These are phyloP conservation scores for Lichenostomus cassidix DNA, from an alignment of 2,113 vertebrate genomes.

Conservation along the genomic window DNA sequence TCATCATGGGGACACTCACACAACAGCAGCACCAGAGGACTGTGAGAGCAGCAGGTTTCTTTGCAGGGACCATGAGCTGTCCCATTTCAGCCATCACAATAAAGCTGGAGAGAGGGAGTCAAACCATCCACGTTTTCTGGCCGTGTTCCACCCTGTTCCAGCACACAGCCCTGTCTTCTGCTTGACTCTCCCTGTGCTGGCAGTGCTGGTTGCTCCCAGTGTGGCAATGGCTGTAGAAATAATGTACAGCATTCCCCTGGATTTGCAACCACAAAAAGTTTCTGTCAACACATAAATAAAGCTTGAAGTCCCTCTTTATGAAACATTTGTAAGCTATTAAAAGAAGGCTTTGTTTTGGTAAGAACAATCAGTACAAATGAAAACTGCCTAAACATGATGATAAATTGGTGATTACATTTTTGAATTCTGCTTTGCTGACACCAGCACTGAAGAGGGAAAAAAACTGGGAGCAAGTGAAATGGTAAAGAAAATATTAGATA, in stretches of 20 bases:
- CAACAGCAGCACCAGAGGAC: background rate
- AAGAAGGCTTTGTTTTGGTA: background rate
- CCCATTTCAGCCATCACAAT: background rate
- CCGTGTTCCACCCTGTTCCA: background rate
- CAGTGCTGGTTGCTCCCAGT: background rate
- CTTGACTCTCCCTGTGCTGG: background rate
- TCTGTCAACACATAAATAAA: background rate
- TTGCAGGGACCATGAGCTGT: rapidly evolving
- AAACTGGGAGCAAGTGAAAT: background rate
- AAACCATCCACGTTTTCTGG: rapidly evolving
- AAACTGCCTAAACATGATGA: background rate
- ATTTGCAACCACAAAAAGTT: background rate
- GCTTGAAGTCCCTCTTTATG: background rate
- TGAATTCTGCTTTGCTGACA: background rate
- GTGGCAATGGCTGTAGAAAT: background rate
- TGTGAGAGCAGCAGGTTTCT: background rate
- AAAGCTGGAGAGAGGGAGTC: background rate
- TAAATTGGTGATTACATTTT: background rate
- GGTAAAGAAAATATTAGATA: background rate
- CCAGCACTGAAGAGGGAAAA: background rate
- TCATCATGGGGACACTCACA: background rate
- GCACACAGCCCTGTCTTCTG: background rate
- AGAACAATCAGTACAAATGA: background rate
- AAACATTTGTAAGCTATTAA: background rate
- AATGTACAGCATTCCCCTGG: background rate